Base-by-base conservation (phyloP, 1,140 invertebrate species). In the Drosophila sulfurigaster region DNA sequence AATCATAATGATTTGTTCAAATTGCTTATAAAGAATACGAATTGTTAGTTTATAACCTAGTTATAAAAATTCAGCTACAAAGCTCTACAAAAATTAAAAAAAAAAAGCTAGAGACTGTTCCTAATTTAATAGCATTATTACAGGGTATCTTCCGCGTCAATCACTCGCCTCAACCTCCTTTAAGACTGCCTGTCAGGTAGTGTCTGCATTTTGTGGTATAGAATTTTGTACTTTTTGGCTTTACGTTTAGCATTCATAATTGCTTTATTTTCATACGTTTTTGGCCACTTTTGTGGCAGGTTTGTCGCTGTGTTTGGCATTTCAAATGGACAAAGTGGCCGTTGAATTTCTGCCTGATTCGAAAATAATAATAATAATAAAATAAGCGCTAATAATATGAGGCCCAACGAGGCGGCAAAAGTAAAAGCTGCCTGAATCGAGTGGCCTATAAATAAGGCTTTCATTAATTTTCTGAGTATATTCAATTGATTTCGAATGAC, bases 171-270 rank as follows among this genome's bases (percentile, higher is more conserved):
- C 20, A 25, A 32, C 7, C 25, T 32, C 25, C 1, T 13, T 35
- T 25, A 8, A 41, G n/a, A 11, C 32, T n/a, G 38, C 3, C 6
- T 66, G 35, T 43, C 63, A 16, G 48, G 6, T 52, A 54, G 48
- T 48, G 38, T 59, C 38, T 70, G 28, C 35, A 71, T 48, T 20
- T 57, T 67, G 38, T 46, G 54, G 41, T 38, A 62, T 60, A 74
- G 71, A 74, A 76, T 66, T 66, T 66, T 48, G 3, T 49, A 66
- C 38, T 59, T 71, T 25, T 65, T 65, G 54, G 76, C 58, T 56
- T 66, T 68, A 70, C 67, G 70, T 77, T 87, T 87, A 68, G 82
- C 83, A 87, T 87, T 79, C 67, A 88, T 83, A 87, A 87, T 87
- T 66, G 83, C 77, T 78, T 72, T 48, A 57, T 57, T 83, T 83